Base-by-base conservation (phyloP, 2,888 invertebrate species). In the Empis stercorea region DNA sequence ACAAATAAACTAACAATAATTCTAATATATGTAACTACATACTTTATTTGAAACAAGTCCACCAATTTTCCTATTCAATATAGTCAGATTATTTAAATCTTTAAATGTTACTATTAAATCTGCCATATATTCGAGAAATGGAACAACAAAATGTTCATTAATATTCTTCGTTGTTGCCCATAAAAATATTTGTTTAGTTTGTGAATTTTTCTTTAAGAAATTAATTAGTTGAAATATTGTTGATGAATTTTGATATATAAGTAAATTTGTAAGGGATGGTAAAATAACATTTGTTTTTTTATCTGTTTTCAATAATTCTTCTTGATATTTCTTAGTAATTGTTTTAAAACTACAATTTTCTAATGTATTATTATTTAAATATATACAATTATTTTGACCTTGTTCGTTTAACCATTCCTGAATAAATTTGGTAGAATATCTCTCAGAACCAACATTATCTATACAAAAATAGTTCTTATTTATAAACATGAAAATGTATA, bases 71-170 rank as follows among this genome's bases (percentile, higher is more conserved):
- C 63, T 59, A 1, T 56, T 55, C 2, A 65, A 49, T 17, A 67
- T 53, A 0, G 63, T 57, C 17, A 68, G 46, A 16, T 57, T 57
- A 2, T 53, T 51, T 3, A 52, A 47, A 5, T 61, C 55, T 23
- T 61, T 57, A 11, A 69, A 44, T 9, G 62, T 58, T 0, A 69
- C 45, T 14, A 68, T 57, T 34, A 62, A 30, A 43, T 70, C 64
- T 0, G 69, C 59, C 54, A 69, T 57, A 49, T 68, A 62, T 48
- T 68, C 65, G 40, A 62, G 61, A 11, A 61, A 66, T 3, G 63
- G 59, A 3, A 66, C 40, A 2, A 67, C 54, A 48, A 63, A 67
- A 37, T 60, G 55, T 10, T 55, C 51, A 16, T 58, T 55, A 3
- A 59, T 54, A 16, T 65, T 39, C 4, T 57, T 52, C 0, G 57